Conservation (phyloP, 2,888 invertebrate species). For the Dryobotodes eremita region DNA sequence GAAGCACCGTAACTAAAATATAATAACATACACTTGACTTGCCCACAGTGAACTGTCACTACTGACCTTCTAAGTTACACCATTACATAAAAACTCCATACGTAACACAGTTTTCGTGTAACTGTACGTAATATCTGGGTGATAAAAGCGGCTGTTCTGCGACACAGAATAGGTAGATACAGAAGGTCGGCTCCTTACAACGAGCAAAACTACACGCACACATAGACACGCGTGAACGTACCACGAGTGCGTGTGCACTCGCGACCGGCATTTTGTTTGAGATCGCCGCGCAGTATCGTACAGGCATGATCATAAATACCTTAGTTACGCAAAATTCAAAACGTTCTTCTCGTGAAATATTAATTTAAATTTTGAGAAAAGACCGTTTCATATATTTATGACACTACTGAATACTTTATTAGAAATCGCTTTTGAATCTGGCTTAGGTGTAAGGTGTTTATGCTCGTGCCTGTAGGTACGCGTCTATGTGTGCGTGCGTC, state of each 20-base stretch:
- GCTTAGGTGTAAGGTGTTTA: neutral
- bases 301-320: too few species aligned
- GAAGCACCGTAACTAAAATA: slow-evolving; percentile 28
- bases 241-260: neutral
- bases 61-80: slow-evolving; percentile 35
- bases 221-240: neutral
- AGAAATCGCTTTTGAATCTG: too few species aligned
- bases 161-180: neutral
- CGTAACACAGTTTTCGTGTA: slow-evolving; percentile 39
- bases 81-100: slow-evolving; percentile 59
- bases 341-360: too few species aligned
- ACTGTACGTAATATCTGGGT: slow-evolving; percentile 47
- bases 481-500: neutral
- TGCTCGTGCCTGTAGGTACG: too few species aligned
- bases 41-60: slow-evolving; percentile 40
- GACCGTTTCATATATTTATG: too few species aligned
- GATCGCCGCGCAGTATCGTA: too few species aligned
- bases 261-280: too few species aligned
- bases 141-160: slow-evolving; percentile 62
- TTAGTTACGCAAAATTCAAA: too few species aligned
- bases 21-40: slow-evolving; percentile 39
- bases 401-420: too few species aligned
- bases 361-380: too few species aligned
- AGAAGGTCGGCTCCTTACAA: neutral
- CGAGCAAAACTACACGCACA: neutral